Conservation (phyloP, 1,140 invertebrate genomes). For the Pemphigus obesinymphae region DNA sequence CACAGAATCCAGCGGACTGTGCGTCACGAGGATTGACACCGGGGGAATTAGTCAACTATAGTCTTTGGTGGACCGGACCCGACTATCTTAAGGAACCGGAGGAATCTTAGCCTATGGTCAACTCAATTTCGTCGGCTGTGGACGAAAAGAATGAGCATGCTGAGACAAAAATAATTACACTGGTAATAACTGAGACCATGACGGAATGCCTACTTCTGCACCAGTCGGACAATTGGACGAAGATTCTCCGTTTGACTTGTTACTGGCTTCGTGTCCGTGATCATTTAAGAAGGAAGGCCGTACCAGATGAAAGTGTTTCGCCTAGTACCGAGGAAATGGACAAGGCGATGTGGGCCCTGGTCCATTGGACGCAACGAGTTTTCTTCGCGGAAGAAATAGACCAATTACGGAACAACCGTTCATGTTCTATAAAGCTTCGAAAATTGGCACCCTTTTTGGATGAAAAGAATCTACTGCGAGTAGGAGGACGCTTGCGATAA, state of each 20-base stretch:
- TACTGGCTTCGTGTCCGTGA: too few species aligned
- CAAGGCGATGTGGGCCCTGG: background rate
- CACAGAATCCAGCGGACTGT: constrained; percentile 47
- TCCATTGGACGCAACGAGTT: background rate
- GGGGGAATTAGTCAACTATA: background rate
- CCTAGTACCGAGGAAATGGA: too few species aligned
- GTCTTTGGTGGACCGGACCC: constrained; percentile 42
- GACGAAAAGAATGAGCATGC: background rate
- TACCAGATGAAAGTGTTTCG: too few species aligned
- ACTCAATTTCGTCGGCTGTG: background rate
- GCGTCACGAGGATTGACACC: constrained; percentile 45
- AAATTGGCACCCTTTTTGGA: background rate
- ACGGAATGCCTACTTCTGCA: too few species aligned
- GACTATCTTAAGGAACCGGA: background rate
- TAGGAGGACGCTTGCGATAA: background rate
- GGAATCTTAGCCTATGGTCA: background rate
- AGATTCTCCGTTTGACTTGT: too few species aligned
- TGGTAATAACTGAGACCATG: background rate
- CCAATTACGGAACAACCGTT: background rate
- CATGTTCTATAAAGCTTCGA: background rate
- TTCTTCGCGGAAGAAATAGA: background rate
- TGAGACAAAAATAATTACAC: too few species aligned
- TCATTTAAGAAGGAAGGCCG: too few species aligned
- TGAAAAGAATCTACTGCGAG: background rate
- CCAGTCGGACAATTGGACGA: too few species aligned